These are phyloP conservation scores for Sturnus vulgaris DNA, from an alignment of 2,113 vertebrate genomes.

Conservation along the genomic window DNA sequence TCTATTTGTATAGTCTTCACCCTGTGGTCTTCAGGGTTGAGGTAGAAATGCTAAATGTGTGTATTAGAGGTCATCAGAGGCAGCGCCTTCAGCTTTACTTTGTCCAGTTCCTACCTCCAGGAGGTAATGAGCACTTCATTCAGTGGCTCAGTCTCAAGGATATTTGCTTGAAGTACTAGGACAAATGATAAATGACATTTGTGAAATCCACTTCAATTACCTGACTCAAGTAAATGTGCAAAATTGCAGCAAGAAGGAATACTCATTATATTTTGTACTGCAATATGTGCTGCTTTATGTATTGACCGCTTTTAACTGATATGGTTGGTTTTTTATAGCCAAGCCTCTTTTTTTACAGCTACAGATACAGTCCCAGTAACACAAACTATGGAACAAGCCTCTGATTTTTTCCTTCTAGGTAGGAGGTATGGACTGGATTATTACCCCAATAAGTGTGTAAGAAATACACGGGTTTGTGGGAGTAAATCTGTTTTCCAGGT, in stretches of 20 bases:
- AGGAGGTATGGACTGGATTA: neutral
- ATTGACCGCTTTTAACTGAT: neutral
- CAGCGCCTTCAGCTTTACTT: neutral
- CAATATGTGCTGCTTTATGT: neutral
- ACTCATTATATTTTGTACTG: neutral
- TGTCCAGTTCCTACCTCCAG: neutral
- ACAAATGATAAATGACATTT: neutral
- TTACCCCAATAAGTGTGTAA: neutral
- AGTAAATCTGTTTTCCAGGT: neutral
- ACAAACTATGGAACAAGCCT: neutral
- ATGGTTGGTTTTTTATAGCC: neutral
- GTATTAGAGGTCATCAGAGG: neutral
- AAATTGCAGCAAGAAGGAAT: neutral
- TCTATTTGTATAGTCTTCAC: neutral
- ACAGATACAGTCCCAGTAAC: neutral
- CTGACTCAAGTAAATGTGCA: neutral
- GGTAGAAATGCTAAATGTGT: neutral
- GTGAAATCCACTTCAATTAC: neutral
- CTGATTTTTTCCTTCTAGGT: neutral
- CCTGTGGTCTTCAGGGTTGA: neutral
- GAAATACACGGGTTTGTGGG: neutral
- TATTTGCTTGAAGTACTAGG: neutral
- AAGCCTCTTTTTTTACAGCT: neutral
- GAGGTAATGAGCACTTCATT: neutral
- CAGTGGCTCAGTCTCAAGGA: neutral